Evolutionary conservation across 2,888 invertebrate species (phyloP).

Genomic region (Ophion ellenae): DNA sequence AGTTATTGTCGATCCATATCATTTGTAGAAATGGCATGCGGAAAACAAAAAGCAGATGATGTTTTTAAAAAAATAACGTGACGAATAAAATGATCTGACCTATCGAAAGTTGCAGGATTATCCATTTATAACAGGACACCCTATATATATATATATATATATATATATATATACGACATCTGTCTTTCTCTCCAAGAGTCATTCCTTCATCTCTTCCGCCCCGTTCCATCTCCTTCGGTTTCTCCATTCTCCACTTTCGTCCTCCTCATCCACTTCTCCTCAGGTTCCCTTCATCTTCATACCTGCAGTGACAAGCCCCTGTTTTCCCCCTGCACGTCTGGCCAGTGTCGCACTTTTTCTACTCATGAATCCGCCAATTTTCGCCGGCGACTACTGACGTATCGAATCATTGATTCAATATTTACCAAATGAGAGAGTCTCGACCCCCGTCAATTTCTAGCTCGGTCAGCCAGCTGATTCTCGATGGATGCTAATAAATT

Average conservation of each 20-base stretch:
- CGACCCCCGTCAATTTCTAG: neutral
- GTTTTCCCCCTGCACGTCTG: neutral
- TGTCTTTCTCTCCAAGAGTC: slow-evolving; percentile 70
- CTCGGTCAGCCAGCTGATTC: no score
- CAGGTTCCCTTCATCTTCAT: slow-evolving; percentile 63
- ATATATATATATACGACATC: slow-evolving; percentile 66
- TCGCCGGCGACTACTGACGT: neutral
- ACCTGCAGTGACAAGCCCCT: slow-evolving; percentile 15
- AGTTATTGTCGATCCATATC: no score
- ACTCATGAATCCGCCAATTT: neutral
- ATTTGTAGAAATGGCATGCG: no score
- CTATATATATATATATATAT: neutral
- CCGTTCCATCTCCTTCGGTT: slow-evolving; percentile 46
- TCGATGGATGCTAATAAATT: no score
- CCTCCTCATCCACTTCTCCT: slow-evolving; percentile 57
- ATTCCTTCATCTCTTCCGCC: slow-evolving; percentile 59
- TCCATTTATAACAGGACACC: no score
- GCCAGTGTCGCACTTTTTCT: neutral
- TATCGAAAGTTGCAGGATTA: no score
- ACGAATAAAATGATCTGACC: no score
- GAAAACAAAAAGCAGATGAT: no score
- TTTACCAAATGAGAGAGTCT: neutral
- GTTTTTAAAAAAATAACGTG: no score
- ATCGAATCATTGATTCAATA: neutral
- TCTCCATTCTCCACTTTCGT: slow-evolving; percentile 62